Evolutionary conservation across 2,888 invertebrate genomes (phyloP), one percentile per base, ranked within the genome.

Genomic region (Clanis bilineata): DNA sequence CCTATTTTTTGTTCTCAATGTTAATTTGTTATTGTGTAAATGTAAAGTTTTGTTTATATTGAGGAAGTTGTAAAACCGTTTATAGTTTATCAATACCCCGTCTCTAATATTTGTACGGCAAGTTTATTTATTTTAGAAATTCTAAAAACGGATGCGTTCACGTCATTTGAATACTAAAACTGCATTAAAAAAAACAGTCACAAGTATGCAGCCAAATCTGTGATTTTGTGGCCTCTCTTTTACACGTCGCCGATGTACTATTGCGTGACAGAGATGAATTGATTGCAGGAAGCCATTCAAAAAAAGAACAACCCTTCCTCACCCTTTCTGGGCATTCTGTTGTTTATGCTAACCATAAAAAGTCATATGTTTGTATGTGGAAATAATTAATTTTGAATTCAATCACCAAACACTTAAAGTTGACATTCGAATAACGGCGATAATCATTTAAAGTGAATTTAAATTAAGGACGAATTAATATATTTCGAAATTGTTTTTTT

Each of bases 281-380:
- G 72, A 71, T 80, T 82, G 85, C 87, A 90, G 91, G 91, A 91
- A 90, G 88, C 86, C 80, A 82, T 83, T 84, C 79, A 86, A 90
- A 92, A 90, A 92, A 92, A 88, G 85, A 86, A 83, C 87, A 90
- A 90, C 90, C 92, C 92, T 91, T 90, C 88, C 82, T 86, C 80
- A 86, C 88, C 90, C 92, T 89, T 86, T 88, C 74, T 77, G 77
- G 82, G 79, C 83, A 85, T 85, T 86, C 83, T 82, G 85, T 87
- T 89, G 86, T 86, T 88, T 84, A 86, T 77, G 66, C 74, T 74
- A 70, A 64, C 32, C 63, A 64, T 71, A 69, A 77, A 85, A 85
- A 68, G 84, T 73, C 82, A 69, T 80, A 88, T 70, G 69, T 71
- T 57, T 61, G 56, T 58, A 61, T 61, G 44, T 62, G 58, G 56